A percentile compares a stretch with the other conserved stretches of the same genome.
phyloP scores from a whole-genome alignment of 1,140 invertebrate species.

The Tigriopus japonicus region DNA sequence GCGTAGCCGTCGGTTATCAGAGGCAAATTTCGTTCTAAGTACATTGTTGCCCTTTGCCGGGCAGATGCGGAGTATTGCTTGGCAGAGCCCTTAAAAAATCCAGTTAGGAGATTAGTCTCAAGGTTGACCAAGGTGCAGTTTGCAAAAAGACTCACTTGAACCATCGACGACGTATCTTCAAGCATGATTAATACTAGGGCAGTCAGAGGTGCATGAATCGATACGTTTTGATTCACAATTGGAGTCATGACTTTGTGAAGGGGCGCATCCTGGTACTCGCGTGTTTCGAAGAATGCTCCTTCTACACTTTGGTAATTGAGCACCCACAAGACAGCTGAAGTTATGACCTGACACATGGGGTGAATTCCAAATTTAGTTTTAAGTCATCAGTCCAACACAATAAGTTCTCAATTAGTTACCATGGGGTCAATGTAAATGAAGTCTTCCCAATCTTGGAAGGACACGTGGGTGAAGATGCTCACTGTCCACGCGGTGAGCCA shows the following conservation, averaged over 20 bases:
- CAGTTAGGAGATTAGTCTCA: slow-evolving; percentile 20
- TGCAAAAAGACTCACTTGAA: too few relatives aligned
- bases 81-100: slow-evolving; percentile 22
- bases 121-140: too few relatives aligned
- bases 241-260: slow-evolving; percentile 20
- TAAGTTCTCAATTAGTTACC: too few relatives aligned
- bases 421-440: slow-evolving; percentile 28
- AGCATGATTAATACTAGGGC: slow-evolving; percentile 19
- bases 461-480: slow-evolving; percentile 26
- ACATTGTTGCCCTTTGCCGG: slow-evolving; percentile 22
- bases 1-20: slow-evolving; percentile 29
- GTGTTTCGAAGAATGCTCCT: slow-evolving; percentile 29
- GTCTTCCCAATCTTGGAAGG: slow-evolving; percentile 36
- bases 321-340: slow-evolving; percentile 25
- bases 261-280: slow-evolving; percentile 17
- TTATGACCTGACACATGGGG: slow-evolving; percentile 23
- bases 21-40: slow-evolving; percentile 27
- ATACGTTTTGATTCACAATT: background rate
- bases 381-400: too few relatives aligned
- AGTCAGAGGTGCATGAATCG: slow-evolving; percentile 26
- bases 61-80: slow-evolving; percentile 21
- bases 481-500: slow-evolving; percentile 34
- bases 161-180: background rate
- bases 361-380: too few relatives aligned
- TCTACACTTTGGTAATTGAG: slow-evolving; percentile 25